phyloP scores from a whole-genome alignment of 1,140 invertebrate genomes.

The Antheraea mylitta region DNA sequence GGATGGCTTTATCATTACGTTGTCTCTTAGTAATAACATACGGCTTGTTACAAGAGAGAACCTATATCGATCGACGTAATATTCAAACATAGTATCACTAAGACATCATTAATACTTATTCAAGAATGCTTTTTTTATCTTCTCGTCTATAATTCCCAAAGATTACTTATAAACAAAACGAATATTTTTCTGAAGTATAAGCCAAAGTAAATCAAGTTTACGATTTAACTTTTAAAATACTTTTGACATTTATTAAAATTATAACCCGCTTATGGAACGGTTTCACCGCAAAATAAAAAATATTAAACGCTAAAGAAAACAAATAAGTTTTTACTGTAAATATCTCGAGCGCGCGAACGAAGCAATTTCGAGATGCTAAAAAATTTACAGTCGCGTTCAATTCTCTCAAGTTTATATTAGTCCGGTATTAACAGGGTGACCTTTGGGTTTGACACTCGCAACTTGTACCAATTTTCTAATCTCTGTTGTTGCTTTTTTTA shows the following conservation, averaged over 20 bases:
- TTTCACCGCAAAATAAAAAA: constrained; percentile 1
- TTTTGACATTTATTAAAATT: constrained; percentile 1
- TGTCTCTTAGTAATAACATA: too few species aligned
- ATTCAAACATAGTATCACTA: too few species aligned
- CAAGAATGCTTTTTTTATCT: not conserved
- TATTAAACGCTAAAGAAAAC: constrained; percentile 1
- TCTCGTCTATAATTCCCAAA: not conserved
- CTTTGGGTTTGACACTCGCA: not conserved
- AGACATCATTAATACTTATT: not conserved
- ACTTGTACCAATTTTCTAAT: not conserved
- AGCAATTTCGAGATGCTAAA: constrained; percentile 2
- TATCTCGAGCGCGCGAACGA: not conserved
- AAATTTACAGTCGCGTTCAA: constrained; percentile 2
- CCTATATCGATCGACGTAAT: too few species aligned
- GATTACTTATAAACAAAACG: not conserved
- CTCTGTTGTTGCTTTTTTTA: not conserved
- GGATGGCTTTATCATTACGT: too few species aligned
- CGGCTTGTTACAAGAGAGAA: too few species aligned
- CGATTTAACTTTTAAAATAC: constrained; percentile 1
- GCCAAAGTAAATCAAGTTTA: not conserved
- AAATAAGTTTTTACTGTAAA: constrained; percentile 4
- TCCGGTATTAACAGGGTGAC: not conserved
- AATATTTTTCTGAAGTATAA: not conserved
- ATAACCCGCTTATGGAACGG: not conserved
- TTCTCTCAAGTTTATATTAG: not conserved